Conservation (phyloP, 2,888 invertebrate genomes). For the Drosophila niveifrons region DNA sequence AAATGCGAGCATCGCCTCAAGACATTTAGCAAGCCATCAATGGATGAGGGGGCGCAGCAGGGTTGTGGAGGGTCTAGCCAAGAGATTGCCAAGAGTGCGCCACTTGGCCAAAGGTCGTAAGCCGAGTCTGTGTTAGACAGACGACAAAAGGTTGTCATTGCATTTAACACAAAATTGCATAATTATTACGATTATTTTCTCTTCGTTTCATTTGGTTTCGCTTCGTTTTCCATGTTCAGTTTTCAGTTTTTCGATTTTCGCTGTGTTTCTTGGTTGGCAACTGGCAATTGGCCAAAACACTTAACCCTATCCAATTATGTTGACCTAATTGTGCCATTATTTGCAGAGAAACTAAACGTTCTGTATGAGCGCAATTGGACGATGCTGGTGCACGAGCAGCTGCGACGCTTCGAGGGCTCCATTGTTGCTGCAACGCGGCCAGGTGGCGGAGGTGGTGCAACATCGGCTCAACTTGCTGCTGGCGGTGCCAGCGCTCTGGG, state of each 20-base stretch:
- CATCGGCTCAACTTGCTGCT: constrained; percentile 26
- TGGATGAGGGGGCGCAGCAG: neutral
- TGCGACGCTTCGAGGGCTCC: constrained; percentile 92
- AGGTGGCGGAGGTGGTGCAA: constrained; percentile 45
- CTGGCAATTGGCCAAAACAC: constrained; percentile 32
- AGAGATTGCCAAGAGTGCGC: constrained; percentile 27
- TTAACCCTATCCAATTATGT: constrained; percentile 40
- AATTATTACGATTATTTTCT: constrained; percentile 55
- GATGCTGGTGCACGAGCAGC: constrained; percentile 90
- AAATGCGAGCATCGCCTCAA: constrained; percentile 55
- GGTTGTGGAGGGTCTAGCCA: neutral
- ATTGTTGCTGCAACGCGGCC: constrained; percentile 91
- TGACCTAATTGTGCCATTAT: constrained; percentile 42
- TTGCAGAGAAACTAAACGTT: constrained; percentile 91
- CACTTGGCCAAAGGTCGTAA: constrained; percentile 37
- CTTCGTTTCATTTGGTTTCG: neutral
- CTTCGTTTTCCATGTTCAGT: neutral
- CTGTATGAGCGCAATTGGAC: constrained; percentile 95
- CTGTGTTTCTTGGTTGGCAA: neutral
- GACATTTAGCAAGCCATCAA: constrained; percentile 51
- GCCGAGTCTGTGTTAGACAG: constrained; percentile 1
- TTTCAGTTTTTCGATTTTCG: neutral
- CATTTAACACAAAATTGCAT: constrained; percentile 68
- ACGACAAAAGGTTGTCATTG: constrained; percentile 56
- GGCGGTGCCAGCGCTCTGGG: constrained; percentile 67